phyloP scores from a whole-genome alignment of 2,113 vertebrate genomes.

The Apaloderma vittatum region DNA sequence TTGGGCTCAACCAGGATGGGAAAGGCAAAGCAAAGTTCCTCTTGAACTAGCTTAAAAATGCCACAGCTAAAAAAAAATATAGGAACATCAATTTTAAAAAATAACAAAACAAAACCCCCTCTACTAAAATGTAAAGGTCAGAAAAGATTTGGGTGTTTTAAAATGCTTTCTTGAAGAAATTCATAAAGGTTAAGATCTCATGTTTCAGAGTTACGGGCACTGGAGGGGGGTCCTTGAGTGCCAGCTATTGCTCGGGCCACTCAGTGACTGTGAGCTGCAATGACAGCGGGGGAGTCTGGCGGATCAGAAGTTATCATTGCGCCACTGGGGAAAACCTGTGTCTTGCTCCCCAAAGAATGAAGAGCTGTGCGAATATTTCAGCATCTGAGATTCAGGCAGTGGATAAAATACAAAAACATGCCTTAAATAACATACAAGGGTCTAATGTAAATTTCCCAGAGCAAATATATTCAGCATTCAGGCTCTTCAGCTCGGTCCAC shows the following conservation, averaged over 20 bases:
- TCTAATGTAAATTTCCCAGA: conserved; percentile 37
- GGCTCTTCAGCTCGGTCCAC: not conserved
- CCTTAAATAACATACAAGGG: conserved; percentile 25
- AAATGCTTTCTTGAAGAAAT: conserved; percentile 88
- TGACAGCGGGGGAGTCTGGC: conserved; percentile 85
- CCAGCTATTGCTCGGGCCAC: conserved; percentile 78
- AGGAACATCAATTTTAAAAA: conserved; percentile 85
- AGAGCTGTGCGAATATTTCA: conserved; percentile 40
- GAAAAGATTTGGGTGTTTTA: conserved; percentile 89
- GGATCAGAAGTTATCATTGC: conserved; percentile 72
- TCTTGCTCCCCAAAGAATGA: conserved; percentile 44
- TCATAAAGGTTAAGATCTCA: conserved; percentile 90
- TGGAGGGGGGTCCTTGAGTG: conserved; percentile 79
- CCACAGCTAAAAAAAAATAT: conserved; percentile 78
- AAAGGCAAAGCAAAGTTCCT: conserved; percentile 78
- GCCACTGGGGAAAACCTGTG: conserved; percentile 71
- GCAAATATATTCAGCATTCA: not conserved
- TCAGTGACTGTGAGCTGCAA: conserved; percentile 82
- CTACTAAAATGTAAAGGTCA: conserved; percentile 87
- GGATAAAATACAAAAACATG: conserved; percentile 37
- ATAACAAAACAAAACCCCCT: conserved; percentile 68
- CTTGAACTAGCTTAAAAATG: conserved; percentile 85
- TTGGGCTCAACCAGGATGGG: conserved; percentile 77
- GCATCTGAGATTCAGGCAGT: conserved; percentile 4
- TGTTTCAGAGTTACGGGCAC: conserved; percentile 83